Base-by-base conservation (phyloP, 2,888 invertebrate genomes). In the Drosophila helvetica region DNA sequence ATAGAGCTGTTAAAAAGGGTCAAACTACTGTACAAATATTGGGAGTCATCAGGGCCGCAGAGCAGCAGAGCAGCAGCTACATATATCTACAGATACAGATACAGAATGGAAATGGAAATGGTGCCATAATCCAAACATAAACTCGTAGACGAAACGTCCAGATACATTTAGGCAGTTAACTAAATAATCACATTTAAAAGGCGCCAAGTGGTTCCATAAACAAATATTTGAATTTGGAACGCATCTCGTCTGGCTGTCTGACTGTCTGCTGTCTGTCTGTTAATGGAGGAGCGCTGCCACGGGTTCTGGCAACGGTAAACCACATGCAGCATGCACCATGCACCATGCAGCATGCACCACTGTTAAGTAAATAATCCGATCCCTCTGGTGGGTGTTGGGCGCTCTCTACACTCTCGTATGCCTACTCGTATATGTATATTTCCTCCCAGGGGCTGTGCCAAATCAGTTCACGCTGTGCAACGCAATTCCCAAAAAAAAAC, bases 181-280 rank as follows among this genome's bases (percentile, higher is more conserved):
- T 80, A 79, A 87, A 89, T 83, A 88, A 90, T 80, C 88, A 90
- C 88, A 90, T 90, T 90, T 86, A 88, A 86, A 88, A 89, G 91
- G 91, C 91, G 91, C 91, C 91, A 91, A 91, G 90, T 91, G 89
- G 86, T 90, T 90, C 64, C 77, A 86, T 90, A 91, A 90, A 90
- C 90, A 90, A 91, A 90, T 89, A 91, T 86, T 86, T 79, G 79
- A 77, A 77, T 77, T 65, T 50, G 66, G 66, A 56, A 66, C 66
- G 61, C 58, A 64, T 56, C 61, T 61, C 53, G 75, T 78, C 53
- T 65, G 51, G 15, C 38, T 38, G 38, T 38, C 38, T 38, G 38
- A 5, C 15, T 15, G 33, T 33, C 33, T 12, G 33, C 12, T 33
- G 33, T 33, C 51, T 43, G 45, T 59, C 61, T 48, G 74, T 58